These are phyloP conservation scores for Stylophora pistillata DNA, from an alignment of 64 coral and sea anemone genomes.

Conservation along the genomic window DNA sequence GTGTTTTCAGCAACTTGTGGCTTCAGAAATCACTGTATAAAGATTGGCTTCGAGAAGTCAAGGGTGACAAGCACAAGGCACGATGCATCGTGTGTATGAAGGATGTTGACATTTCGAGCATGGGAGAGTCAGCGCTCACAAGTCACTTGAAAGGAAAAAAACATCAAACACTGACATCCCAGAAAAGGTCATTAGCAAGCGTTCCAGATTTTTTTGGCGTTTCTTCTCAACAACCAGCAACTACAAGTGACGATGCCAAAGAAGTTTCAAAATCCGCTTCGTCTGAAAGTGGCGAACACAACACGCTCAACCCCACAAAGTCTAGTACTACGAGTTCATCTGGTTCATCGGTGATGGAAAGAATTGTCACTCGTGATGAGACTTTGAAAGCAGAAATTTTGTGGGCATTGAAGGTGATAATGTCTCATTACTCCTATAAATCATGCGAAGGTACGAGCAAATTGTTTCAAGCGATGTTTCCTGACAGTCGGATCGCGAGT, in stretches of 20 bases:
- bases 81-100: background rate
- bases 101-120: constrained; percentile 22
- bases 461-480: constrained; percentile 70
- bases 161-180: constrained; percentile 26
- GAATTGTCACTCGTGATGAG: constrained; percentile 50
- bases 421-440: constrained; percentile 78
- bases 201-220: constrained; percentile 14
- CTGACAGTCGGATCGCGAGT: constrained; percentile 49
- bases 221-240: constrained; percentile 36
- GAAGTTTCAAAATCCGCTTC: constrained; percentile 18
- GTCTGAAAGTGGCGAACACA: constrained; percentile 10
- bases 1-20: too few relatives aligned
- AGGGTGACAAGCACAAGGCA: too few relatives aligned
- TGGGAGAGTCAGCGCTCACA: constrained; percentile 18
- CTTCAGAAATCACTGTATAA: too few relatives aligned
- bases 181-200: constrained; percentile 33
- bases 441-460: constrained; percentile 59
- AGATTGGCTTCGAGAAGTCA: too few relatives aligned
- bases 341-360: constrained; percentile 22
- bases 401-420: constrained; percentile 60
- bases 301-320: background rate
- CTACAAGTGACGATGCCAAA: constrained; percentile 23
- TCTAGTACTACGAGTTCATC: background rate
- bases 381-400: constrained; percentile 62
- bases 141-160: constrained; percentile 24